Percentiles rank a stretch among this genome's conserved stretches.
These are phyloP conservation scores for Pseudomugil tenellus DNA, from an alignment of 2,797 vertebrate species.

Conservation along the genomic window DNA sequence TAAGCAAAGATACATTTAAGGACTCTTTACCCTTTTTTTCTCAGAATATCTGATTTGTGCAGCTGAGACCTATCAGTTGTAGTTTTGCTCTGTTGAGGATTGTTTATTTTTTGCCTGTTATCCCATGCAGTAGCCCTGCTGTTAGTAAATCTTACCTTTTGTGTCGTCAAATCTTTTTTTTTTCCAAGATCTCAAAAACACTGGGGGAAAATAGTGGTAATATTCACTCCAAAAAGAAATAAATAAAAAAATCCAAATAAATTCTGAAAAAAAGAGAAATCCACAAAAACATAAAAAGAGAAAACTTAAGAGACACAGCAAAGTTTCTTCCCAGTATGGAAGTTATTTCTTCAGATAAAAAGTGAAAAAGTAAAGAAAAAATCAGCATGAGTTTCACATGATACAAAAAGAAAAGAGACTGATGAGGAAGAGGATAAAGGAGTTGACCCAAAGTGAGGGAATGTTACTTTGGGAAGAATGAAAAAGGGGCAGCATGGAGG, in stretches of 20 bases:
- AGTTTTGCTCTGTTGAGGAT: neutral
- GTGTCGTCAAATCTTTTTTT: constrained; percentile 23
- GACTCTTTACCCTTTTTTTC: neutral
- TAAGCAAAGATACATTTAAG: constrained; percentile 2
- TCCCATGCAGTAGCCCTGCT: constrained; percentile 53
- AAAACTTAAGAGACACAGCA: constrained; percentile 4
- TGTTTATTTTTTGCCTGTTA: constrained; percentile 12
- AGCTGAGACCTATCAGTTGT: neutral
- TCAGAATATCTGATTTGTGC: constrained; percentile 2
- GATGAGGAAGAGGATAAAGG: constrained; percentile 20
- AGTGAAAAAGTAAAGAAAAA: constrained; percentile 22
- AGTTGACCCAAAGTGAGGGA: constrained; percentile 56
- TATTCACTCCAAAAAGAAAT: constrained; percentile 9
- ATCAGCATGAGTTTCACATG: constrained; percentile 35
- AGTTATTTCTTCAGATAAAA: constrained; percentile 39
- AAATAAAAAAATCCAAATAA: constrained; percentile 1
- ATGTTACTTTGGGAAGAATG: constrained; percentile 40
- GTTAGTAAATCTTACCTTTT: constrained; percentile 66
- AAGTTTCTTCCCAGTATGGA: constrained; percentile 50
- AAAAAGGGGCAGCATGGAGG: constrained; percentile 15
- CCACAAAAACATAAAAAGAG: neutral
- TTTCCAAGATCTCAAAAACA: constrained; percentile 37
- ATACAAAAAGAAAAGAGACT: constrained; percentile 22
- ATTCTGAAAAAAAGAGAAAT: neutral
- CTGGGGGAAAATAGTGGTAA: neutral